Evolutionary conservation across 23 tunicate species (phyloP).

Genomic region (Ascidia mentula): DNA sequence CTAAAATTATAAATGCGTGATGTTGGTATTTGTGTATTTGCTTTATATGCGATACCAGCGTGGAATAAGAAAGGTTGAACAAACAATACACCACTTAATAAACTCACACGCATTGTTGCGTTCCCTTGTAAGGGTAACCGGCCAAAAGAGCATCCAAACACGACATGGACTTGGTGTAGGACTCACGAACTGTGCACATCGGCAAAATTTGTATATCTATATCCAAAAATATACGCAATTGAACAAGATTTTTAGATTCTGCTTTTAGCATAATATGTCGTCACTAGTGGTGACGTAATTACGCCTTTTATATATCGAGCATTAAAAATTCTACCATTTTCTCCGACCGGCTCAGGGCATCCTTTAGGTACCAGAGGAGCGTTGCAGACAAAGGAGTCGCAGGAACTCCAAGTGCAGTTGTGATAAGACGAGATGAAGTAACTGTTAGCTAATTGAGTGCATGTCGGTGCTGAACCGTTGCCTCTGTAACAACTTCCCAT

Average conservation of each 20-base stretch:
- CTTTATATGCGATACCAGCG: too few relatives aligned
- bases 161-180: background rate
- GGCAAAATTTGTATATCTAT: background rate
- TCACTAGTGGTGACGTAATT: too few relatives aligned
- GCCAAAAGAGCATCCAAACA: background rate
- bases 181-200: background rate
- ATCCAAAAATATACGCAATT: too few relatives aligned
- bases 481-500: background rate
- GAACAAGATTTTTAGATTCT: too few relatives aligned
- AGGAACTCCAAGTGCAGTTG: background rate
- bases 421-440: background rate
- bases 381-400: conserved; percentile 1
- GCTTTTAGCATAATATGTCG: too few relatives aligned
- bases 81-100: too few relatives aligned
- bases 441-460: background rate
- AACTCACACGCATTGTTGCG: background rate
- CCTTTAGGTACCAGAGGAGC: background rate
- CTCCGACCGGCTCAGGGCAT: background rate
- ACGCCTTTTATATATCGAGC: too few relatives aligned
- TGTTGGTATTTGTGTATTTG: too few relatives aligned
- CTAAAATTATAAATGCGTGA: background rate
- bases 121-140: background rate
- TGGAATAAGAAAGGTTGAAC: too few relatives aligned
- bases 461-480: background rate
- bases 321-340: background rate